phyloP scores from a whole-genome alignment of 2,888 invertebrate species.

The Sarcophaga caerulescens region DNA sequence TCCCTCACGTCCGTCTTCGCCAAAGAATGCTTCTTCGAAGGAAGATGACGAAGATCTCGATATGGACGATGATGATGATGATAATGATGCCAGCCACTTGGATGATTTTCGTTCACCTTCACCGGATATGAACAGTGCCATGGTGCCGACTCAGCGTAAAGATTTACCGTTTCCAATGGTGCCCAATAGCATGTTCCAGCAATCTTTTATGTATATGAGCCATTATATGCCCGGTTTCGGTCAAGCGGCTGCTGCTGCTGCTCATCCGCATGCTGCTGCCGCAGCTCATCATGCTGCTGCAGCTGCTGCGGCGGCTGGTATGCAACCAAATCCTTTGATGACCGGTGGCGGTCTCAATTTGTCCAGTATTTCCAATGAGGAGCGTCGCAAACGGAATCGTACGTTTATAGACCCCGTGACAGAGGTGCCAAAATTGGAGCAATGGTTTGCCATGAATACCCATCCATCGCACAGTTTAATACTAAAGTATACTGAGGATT shows the following conservation, averaged over 20 bases:
- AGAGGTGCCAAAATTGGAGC: conserved; percentile 95
- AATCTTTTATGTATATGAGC: conserved; percentile 95
- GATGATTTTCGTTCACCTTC: conserved; percentile 81
- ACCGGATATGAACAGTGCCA: conserved; percentile 74
- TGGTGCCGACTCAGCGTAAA: conserved; percentile 78
- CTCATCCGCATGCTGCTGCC: conserved; percentile 78
- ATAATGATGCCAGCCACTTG: conserved; percentile 79
- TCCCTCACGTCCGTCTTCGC: conserved; percentile 70
- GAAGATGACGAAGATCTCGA: conserved; percentile 80
- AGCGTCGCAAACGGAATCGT: conserved; percentile 95
- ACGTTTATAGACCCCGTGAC: conserved; percentile 99
- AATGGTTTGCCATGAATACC: conserved; percentile 98
- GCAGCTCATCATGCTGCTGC: conserved; percentile 80
- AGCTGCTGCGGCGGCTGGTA: conserved; percentile 79
- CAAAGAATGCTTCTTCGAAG: conserved; percentile 73
- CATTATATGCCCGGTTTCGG: conserved; percentile 89
- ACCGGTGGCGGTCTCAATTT: conserved; percentile 84
- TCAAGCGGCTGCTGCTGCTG: conserved; percentile 78
- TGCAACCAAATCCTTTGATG: conserved; percentile 75
- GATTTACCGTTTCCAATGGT: conserved; percentile 91
- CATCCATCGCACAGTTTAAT: conserved; percentile 99
- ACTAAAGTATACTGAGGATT: conserved; percentile 97
- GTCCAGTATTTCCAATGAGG: conserved; percentile 88
- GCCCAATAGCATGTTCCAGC: conserved; percentile 93
- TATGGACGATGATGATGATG: conserved; percentile 80